Percentiles rank a stretch among this genome's conserved stretches.
phyloP scores from a whole-genome alignment of 2,113 vertebrate genomes.

The Xyliphius kryptos region DNA sequence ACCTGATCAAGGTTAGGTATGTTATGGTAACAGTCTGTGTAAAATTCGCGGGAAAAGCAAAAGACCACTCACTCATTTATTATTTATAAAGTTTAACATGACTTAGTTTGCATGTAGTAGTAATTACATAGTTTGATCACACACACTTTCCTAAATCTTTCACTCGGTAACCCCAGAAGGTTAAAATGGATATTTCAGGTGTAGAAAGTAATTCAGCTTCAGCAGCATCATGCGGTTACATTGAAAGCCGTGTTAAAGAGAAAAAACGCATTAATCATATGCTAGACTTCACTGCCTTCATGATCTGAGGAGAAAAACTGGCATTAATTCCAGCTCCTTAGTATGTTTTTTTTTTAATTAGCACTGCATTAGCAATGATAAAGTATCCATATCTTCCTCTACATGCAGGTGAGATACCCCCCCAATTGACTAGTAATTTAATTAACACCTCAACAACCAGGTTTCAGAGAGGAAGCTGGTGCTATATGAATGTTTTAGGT shows the following conservation, averaged over 20 bases:
- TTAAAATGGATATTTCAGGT: too few species aligned
- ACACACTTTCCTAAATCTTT: too few species aligned
- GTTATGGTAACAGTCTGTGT: too few species aligned
- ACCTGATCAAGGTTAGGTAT: too few species aligned
- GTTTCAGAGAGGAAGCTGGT: slow-evolving; percentile 24
- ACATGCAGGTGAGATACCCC: slow-evolving; percentile 49
- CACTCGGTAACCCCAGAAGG: too few species aligned
- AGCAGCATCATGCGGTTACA: slow-evolving; percentile 4
- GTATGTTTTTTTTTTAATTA: slow-evolving; percentile 56
- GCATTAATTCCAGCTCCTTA: slow-evolving; percentile 50
- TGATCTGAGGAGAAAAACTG: slow-evolving; percentile 29
- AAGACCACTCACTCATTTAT: too few species aligned
- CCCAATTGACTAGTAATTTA: slow-evolving; percentile 43
- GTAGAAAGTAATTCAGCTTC: too few species aligned
- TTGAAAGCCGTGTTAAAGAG: slow-evolving; percentile 11
- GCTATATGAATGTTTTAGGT: not conserved
- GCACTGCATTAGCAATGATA: slow-evolving; percentile 57
- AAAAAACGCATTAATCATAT: slow-evolving; percentile 22
- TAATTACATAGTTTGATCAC: too few species aligned
- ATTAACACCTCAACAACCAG: slow-evolving; percentile 46
- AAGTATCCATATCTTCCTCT: slow-evolving; percentile 40
- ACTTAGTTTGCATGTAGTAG: too few species aligned
- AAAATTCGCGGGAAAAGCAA: too few species aligned
- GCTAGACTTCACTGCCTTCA: slow-evolving; percentile 10
- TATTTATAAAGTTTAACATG: too few species aligned